Evolutionary conservation across 2,113 vertebrate species (phyloP), one percentile per base, ranked within the genome.

Genomic region (Xiphophorus maculatus): DNA sequence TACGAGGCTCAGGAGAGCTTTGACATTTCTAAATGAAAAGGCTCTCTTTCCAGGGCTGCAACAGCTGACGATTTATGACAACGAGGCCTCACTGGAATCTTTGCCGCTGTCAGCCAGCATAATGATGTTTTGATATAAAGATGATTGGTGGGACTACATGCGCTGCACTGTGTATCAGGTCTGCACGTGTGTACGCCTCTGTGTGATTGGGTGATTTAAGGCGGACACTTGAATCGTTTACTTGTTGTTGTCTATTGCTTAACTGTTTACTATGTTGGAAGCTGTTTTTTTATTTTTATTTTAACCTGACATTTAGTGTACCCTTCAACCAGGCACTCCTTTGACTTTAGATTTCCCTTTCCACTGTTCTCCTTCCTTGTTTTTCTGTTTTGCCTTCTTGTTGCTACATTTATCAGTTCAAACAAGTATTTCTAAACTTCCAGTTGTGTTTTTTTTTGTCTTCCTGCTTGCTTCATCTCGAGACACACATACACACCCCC

Each of bases 71-170:
- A 97, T 97, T 97, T 97, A 97, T 95, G 96, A 95, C 94, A 94
- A 92, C 86, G 80, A 85, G 88, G 91, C 96, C 96, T 96, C 95
- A 92, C 93, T 91, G 85, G 88, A 91, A 90, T 94, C 95, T 96
- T 92, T 96, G 92, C 77, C 68, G 94, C 96, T 97, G 96, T 97
- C 96, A 96, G 94, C 93, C 95, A 92, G 95, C 94, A 95, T 97
- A 96, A 97, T 97, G 96, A 96, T 94, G 93, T 95, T 96, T 97
- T 92, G 89, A 96, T 97, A 96, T 96, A 96, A 97, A 96, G 93
- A 96, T 96, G 96, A 98, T 96, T 95, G 95, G 96, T 97, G 94
- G 89, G 93, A 94, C 94, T 90, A 91, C 93, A 94, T 84, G 88
- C 14, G 54, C 82, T 17, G 82, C 74, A 80, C 88, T 84, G 85